A percentile compares a stretch with the other conserved stretches of the same genome.
phyloP scores from a whole-genome alignment of 2,888 invertebrate genomes.

The Therioaphis trifolii region DNA sequence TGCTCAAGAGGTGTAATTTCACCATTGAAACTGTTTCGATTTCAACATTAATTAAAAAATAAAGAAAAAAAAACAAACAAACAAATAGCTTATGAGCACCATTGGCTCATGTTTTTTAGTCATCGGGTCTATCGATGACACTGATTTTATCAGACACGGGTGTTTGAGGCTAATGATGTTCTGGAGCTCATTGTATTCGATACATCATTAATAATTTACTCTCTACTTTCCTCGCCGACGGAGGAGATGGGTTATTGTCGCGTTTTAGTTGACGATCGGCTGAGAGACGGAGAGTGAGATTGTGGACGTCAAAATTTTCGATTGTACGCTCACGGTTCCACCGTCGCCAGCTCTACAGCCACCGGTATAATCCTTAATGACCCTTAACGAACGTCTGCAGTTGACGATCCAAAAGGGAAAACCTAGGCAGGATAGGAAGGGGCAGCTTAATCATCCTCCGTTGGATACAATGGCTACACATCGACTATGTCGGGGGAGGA shows the following conservation, averaged over 20 bases:
- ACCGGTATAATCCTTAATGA: conserved; percentile 56
- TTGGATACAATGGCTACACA: conserved; percentile 44
- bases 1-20: no score
- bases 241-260: conserved; percentile 37
- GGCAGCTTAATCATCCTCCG: conserved; percentile 45
- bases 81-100: conserved; percentile 1
- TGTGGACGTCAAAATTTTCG: conserved; percentile 50
- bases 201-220: conserved; percentile 53
- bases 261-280: conserved; percentile 10
- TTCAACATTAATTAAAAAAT: no score
- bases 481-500: neutral
- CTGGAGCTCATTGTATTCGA: conserved; percentile 40
- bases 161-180: conserved; percentile 31
- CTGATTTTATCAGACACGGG: neutral
- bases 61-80: neutral
- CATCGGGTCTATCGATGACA: conserved; percentile 11
- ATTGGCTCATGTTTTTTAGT: conserved; percentile 2
- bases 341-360: neutral
- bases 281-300: neutral
- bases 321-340: conserved; percentile 23
- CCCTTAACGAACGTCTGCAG: conserved; percentile 62
- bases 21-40: neutral
- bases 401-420: conserved; percentile 51
- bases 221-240: neutral
- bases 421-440: conserved; percentile 6